Percentiles rank a stretch among this genome's conserved stretches.
phyloP scores from a whole-genome alignment of 2,888 invertebrate species.

The Eumacrocentrus americanus region DNA sequence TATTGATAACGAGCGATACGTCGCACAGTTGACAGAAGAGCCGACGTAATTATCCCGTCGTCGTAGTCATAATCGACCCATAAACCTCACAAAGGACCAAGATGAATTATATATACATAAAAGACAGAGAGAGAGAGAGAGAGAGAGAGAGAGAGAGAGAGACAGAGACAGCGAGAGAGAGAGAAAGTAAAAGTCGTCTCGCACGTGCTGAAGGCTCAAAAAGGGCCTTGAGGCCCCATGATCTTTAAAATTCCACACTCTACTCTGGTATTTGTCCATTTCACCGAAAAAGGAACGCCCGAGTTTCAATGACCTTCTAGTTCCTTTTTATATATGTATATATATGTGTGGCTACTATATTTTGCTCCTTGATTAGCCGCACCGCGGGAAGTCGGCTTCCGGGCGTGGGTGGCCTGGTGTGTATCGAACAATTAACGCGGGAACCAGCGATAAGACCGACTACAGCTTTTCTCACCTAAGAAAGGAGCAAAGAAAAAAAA shows the following conservation, averaged over 20 bases:
- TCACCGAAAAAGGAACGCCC: too few species aligned
- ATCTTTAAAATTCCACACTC: too few species aligned
- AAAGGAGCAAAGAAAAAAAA: not conserved
- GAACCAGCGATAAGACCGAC: conserved; percentile 4
- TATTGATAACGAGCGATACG: conserved; percentile 19
- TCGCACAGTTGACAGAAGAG: conserved; percentile 25
- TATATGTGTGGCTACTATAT: conserved; percentile 28
- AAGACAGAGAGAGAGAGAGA: too few species aligned
- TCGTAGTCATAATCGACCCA: conserved; percentile 22
- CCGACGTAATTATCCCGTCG: conserved; percentile 34
- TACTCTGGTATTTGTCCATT: too few species aligned
- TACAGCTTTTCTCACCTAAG: conserved; percentile 19
- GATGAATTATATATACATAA: too few species aligned
- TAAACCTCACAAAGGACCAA: too few species aligned
- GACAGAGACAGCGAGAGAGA: too few species aligned
- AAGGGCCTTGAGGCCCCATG: too few species aligned
- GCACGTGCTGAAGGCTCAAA: too few species aligned
- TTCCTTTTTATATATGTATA: not conserved
- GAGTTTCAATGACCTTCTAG: conserved; percentile 7
- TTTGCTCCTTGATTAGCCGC: conserved; percentile 31
- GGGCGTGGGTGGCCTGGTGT: conserved; percentile 43
- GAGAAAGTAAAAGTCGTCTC: too few species aligned
- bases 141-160: too few species aligned
- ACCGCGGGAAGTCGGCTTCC: conserved; percentile 51
- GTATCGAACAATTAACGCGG: conserved; percentile 48